Conservation (phyloP, 2,797 vertebrate genomes). For the Crocidura indochinensis region DNA sequence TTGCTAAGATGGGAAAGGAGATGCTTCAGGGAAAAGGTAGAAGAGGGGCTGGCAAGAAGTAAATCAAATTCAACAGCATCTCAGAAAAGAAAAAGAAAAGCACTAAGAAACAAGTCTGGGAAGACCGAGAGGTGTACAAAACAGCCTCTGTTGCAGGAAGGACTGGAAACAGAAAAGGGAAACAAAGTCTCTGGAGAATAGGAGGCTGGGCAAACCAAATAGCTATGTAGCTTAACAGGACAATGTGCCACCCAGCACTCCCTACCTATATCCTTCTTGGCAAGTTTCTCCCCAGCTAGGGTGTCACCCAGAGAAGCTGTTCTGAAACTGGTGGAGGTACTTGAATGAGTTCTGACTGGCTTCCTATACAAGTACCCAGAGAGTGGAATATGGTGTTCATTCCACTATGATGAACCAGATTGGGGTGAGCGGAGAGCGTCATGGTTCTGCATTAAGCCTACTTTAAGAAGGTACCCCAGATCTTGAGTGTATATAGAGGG, state of each 20-base stretch:
- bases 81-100: background rate
- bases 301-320: background rate
- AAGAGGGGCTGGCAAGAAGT: background rate
- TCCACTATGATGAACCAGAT: background rate
- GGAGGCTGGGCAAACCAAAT: background rate
- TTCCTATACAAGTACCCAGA: background rate
- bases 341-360: background rate
- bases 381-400: background rate
- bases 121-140: background rate
- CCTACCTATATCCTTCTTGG: background rate
- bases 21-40: background rate
- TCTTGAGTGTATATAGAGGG: too few species aligned
- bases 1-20: too few species aligned
- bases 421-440: background rate
- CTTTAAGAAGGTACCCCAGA: background rate
- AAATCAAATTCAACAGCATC: background rate
- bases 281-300: background rate
- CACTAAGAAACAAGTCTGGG: background rate
- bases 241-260: background rate
- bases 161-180: rapidly evolving
- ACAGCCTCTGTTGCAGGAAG: background rate
- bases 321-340: background rate
- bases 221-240: background rate
- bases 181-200: background rate
- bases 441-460: background rate